phyloP scores from a whole-genome alignment of 2,113 vertebrate genomes.

The Chloebia gouldiae region DNA sequence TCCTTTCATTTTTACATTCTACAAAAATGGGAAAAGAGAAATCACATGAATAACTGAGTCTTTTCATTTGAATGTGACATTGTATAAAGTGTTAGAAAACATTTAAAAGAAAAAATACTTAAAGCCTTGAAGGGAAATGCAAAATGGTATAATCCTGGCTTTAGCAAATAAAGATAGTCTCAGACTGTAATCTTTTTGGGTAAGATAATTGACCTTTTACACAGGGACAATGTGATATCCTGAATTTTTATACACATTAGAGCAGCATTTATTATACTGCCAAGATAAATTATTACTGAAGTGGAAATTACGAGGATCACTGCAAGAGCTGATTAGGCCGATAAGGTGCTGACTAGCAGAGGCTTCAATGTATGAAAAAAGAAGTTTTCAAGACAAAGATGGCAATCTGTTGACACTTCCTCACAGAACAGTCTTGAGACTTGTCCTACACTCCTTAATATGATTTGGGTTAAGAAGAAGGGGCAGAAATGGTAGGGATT shows the following conservation, averaged over 20 bases:
- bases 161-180: neutral
- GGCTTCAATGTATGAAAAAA: neutral
- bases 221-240: neutral
- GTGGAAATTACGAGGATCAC: neutral
- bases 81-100: neutral
- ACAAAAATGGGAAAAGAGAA: neutral
- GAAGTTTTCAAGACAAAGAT: neutral
- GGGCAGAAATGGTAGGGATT: neutral
- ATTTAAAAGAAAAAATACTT: neutral
- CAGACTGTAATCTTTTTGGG: neutral
- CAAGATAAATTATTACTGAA: neutral
- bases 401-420: neutral
- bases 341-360: neutral
- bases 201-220: conserved; percentile 6
- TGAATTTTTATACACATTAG: neutral
- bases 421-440: neutral
- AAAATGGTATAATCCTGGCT: neutral
- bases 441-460: neutral
- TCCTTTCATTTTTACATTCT: neutral
- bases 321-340: rapidly evolving
- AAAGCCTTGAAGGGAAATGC: neutral
- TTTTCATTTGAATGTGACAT: neutral
- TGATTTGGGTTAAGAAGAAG: neutral
- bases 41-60: neutral
- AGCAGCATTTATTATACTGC: neutral